phyloP scores from a whole-genome alignment of 2,888 invertebrate species.

The Chymomyza caudatula region DNA sequence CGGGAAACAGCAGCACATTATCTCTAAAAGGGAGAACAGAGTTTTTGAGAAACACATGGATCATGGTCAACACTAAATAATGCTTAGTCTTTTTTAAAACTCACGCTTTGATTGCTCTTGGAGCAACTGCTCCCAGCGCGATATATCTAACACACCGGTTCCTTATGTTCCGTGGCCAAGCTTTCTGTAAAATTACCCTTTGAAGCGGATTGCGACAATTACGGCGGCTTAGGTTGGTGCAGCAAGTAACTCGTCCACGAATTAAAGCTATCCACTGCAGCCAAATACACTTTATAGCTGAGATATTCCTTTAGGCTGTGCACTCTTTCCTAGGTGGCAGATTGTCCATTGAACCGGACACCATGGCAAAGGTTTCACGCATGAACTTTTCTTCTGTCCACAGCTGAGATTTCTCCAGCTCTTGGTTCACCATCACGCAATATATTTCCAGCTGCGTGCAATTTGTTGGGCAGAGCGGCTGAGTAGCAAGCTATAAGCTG shows the following conservation, averaged over 20 bases:
- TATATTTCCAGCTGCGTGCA: constrained; percentile 76
- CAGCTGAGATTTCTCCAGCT: constrained; percentile 81
- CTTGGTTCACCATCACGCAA: constrained; percentile 72
- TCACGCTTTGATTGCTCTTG: constrained; percentile 85
- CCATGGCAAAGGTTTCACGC: constrained; percentile 86
- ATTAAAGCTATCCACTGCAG: constrained; percentile 91
- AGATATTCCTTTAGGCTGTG: constrained; percentile 88
- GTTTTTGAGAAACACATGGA: no score
- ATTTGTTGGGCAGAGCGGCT: constrained; percentile 84
- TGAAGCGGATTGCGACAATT: constrained; percentile 77
- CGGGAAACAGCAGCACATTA: constrained; percentile 92
- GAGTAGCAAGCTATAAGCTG: constrained; percentile 91
- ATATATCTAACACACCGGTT: constrained; percentile 88
- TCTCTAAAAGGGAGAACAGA: constrained; percentile 79
- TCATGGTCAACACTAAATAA: no score
- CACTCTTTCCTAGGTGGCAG: constrained; percentile 79
- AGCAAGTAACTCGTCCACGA: constrained; percentile 95
- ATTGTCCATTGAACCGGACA: constrained; percentile 80
- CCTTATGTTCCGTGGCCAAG: constrained; percentile 91
- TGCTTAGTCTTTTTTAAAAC: no score
- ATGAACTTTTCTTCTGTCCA: constrained; percentile 86
- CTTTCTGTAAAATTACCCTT: constrained; percentile 88
- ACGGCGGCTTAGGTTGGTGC: constrained; percentile 86
- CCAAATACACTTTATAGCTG: constrained; percentile 91
- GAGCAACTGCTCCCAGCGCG: constrained; percentile 86